A percentile compares a stretch with the other conserved stretches of the same genome.
These are phyloP conservation scores for Halcyon malimbica DNA, from an alignment of 2,113 vertebrate genomes.

Conservation along the genomic window DNA sequence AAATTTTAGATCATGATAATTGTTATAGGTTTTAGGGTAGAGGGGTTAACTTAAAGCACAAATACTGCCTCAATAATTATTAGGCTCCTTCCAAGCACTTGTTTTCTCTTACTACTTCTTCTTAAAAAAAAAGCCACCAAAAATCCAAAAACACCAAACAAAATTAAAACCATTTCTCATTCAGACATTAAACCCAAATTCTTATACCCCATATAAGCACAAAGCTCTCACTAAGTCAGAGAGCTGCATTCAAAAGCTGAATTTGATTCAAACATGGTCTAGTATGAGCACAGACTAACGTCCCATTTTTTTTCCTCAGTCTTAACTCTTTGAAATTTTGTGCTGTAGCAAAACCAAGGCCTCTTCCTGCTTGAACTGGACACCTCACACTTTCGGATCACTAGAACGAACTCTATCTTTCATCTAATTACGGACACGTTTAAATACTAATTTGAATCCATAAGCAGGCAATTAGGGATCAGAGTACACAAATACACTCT, in stretches of 20 bases:
- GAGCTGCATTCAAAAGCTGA: background rate
- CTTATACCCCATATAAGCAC: background rate
- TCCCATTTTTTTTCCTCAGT: background rate
- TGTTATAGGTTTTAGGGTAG: background rate
- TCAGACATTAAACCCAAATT: background rate
- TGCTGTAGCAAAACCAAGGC: background rate
- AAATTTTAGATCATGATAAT: background rate
- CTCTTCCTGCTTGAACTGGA: background rate
- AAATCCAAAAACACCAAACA: background rate
- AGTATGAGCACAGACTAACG: background rate
- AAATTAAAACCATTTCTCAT: background rate
- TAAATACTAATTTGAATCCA: background rate
- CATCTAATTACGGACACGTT: background rate
- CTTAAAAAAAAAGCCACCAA: background rate
- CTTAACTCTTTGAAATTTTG: background rate
- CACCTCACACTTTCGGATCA: background rate
- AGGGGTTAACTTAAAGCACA: background rate
- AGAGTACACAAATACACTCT: background rate
- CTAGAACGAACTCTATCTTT: background rate
- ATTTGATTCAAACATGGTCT: background rate
- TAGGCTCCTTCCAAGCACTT: background rate
- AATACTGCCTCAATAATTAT: background rate
- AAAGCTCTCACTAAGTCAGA: background rate
- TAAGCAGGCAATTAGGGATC: background rate
- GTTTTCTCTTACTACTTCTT: background rate